phyloP scores from a whole-genome alignment of 1,140 invertebrate genomes.

The Drosophila micromelanica region DNA sequence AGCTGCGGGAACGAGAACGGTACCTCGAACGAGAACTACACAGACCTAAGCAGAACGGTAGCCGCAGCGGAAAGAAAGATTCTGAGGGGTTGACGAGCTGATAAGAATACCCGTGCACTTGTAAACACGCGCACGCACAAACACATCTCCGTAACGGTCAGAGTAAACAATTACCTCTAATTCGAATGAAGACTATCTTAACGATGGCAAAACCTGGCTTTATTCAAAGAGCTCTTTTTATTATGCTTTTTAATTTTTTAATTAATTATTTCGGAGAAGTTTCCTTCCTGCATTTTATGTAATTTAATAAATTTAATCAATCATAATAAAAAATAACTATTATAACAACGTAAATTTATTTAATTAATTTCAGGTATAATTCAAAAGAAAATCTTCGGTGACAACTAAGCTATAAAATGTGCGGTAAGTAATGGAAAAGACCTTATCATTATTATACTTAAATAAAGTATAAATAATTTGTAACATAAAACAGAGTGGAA shows the following conservation, averaged over 20 bases:
- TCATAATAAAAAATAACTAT: too few relatives aligned
- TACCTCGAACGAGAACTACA: conserved; percentile 22
- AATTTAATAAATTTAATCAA: too few relatives aligned
- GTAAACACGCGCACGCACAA: conserved; percentile 1
- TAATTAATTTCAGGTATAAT: conserved; percentile 2
- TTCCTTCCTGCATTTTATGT: too few relatives aligned
- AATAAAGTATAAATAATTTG: too few relatives aligned
- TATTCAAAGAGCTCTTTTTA: background rate
- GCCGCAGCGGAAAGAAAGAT: conserved; percentile 30
- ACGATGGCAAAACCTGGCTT: conserved; percentile 11
- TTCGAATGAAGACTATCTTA: too few relatives aligned
- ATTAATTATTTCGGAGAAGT: too few relatives aligned
- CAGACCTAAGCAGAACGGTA: conserved; percentile 22
- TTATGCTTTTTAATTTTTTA: too few relatives aligned
- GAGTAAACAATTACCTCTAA: conserved; percentile 3
- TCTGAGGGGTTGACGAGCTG: conserved; percentile 37
- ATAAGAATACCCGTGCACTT: conserved; percentile 27
- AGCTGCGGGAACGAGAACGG: conserved; percentile 2
- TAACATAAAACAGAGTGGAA: too few relatives aligned
- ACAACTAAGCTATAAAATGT: conserved; percentile 28
- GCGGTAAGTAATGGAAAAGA: conserved; percentile 38
- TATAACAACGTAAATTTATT: background rate
- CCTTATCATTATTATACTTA: too few relatives aligned
- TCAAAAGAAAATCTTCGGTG: background rate
- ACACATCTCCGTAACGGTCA: background rate